Evolutionary conservation across 2,797 vertebrate genomes (phyloP), one percentile per base, ranked within the genome.

Genomic region (Otolemur crassicaudatus): DNA sequence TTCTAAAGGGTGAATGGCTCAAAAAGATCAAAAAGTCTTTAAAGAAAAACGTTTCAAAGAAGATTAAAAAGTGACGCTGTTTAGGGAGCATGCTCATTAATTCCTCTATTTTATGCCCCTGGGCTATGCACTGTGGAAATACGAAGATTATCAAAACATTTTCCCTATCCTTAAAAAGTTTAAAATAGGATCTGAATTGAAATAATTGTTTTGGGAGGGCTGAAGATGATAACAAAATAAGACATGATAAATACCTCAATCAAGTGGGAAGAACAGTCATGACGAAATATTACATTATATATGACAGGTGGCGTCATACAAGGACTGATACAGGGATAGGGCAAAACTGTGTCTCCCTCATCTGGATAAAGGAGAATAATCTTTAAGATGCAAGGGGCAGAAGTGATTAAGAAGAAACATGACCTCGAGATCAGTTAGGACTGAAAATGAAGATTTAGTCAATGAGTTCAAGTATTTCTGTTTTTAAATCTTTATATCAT

Each of bases 341-440:
- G 63, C 49, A 60, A 91, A 69, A 75, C 29, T 70, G 22, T 25
- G 22, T 89, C 91, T 89, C 25, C n/a, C 53, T 8, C 34, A 87
- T 91, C 10, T 63, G 63, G 34, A 83, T 53, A 25, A 91, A 77
- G 86, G 16, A 93, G 29, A 95, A 60, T 16, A 89, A 69, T 56
- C 37, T 75, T 94, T 37, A 75, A 90, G 63, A 87, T 81, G 58
- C 13, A 89, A 67, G 23, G 27, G 25, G 16, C 58, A 86, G 46
- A 90, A 92, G 69, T 70, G 12, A 91, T 82, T 69, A 80, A 65
- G 17, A 91, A 87, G 40, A 91, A 97, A 86, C 31, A n/a, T 58
- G 19, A 77, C 19, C 31, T 29, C 34, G 70, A 90, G 27, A 12
- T 63, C 83, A 63, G 27, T 81, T 49, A 87, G 53, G 84, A 19